Conservation (phyloP, 2,797 vertebrate genomes). For the Semotilus atromaculatus region DNA sequence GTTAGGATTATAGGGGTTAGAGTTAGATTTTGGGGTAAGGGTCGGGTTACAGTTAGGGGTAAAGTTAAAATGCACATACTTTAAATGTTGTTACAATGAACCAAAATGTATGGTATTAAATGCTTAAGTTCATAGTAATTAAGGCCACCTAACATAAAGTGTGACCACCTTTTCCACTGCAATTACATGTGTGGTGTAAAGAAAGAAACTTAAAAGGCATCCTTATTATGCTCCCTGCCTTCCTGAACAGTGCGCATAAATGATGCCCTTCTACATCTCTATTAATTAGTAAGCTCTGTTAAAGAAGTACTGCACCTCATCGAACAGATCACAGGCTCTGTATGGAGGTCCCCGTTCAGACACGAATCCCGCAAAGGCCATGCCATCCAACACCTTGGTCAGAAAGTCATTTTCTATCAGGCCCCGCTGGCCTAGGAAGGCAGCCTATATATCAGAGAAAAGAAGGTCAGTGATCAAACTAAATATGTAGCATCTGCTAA, state of each 20-base stretch:
- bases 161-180: background rate
- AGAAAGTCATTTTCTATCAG: conserved; percentile 97
- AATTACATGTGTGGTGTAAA: background rate
- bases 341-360: conserved; percentile 97
- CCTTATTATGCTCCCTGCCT: background rate
- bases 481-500: conserved; percentile 4
- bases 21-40: background rate
- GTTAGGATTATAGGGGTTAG: background rate
- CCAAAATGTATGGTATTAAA: background rate
- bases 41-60: background rate
- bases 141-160: background rate
- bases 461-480: conserved; percentile 54
- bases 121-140: background rate
- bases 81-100: background rate
- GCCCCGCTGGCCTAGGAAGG: conserved; percentile 96
- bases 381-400: conserved; percentile 96
- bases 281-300: background rate
- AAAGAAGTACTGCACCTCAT: conserved; percentile 83
- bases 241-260: too few species aligned
- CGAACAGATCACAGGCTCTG: conserved; percentile 96
- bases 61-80: background rate
- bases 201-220: background rate
- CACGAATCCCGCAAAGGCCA: conserved; percentile 98
- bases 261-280: background rate
- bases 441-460: conserved; percentile 79